Conservation (phyloP, 2,797 vertebrate species). For the Cryptoblepharus egeriae region DNA sequence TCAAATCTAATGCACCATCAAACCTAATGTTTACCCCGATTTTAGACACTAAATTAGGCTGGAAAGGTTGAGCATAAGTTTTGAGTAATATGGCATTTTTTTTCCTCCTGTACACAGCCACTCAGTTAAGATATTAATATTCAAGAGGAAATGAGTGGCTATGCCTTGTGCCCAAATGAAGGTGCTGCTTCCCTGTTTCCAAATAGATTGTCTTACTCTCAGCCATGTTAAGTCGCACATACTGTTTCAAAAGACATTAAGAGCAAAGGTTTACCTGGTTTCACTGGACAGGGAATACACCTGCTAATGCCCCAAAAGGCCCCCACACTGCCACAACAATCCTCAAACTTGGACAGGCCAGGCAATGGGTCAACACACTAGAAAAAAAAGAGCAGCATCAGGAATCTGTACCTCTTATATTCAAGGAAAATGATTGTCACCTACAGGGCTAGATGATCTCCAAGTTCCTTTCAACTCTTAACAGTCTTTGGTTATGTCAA, state of each 20-base stretch:
- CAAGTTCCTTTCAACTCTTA: too few relatives aligned
- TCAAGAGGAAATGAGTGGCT: neutral
- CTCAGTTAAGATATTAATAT: neutral
- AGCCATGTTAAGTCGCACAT: neutral
- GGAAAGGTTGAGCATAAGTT: too few relatives aligned
- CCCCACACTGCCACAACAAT: constrained; percentile 94
- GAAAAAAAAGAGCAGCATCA: constrained; percentile 54
- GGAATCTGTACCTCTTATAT: neutral
- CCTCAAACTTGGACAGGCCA: constrained; percentile 90
- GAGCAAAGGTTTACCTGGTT: constrained; percentile 83
- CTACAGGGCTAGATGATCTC: too few relatives aligned
- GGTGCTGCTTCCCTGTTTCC: neutral
- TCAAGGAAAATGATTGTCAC: neutral
- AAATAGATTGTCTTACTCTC: neutral
- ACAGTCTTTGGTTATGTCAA: rapidly evolving
- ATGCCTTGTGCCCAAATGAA: rapidly evolving
- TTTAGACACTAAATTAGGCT: too few relatives aligned
- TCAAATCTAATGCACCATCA: too few relatives aligned
- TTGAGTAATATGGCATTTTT: too few relatives aligned
- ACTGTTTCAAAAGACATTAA: neutral
- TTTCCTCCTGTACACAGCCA: rapidly evolving
- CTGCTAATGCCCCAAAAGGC: constrained; percentile 89
- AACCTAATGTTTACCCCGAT: too few relatives aligned
- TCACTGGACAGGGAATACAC: constrained; percentile 86
- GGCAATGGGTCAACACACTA: constrained; percentile 91